Conservation (phyloP, 1,140 invertebrate genomes). For the Oncopodura yosiiana region DNA sequence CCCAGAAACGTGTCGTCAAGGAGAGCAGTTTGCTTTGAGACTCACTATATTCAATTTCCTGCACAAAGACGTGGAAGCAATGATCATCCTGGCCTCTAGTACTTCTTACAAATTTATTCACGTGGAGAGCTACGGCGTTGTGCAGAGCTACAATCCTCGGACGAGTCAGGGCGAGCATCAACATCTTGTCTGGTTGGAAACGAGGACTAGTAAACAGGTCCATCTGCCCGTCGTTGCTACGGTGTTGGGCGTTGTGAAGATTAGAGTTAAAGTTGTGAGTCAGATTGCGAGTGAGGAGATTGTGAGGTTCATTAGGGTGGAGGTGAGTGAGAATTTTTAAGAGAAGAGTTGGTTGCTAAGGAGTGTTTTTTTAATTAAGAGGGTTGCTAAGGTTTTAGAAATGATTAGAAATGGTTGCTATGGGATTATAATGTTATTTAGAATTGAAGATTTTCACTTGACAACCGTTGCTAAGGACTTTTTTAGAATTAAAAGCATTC, state of each 20-base stretch:
- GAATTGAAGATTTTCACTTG: too few species aligned
- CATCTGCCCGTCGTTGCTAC: slow-evolving; percentile 84
- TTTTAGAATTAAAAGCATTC: too few species aligned
- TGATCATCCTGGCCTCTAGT: slow-evolving; percentile 75
- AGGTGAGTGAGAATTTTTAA: slow-evolving; percentile 45
- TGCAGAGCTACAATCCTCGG: slow-evolving; percentile 69
- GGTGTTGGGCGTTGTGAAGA: slow-evolving; percentile 63
- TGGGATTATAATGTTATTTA: too few species aligned
- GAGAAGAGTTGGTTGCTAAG: too few species aligned
- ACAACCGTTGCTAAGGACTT: too few species aligned
- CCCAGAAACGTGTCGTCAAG: slow-evolving; percentile 67
- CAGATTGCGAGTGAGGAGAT: slow-evolving; percentile 71
- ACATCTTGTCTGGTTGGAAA: slow-evolving; percentile 77
- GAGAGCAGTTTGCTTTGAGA: slow-evolving; percentile 85
- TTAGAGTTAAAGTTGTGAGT: slow-evolving; percentile 72
- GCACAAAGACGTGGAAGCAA: slow-evolving; percentile 67
- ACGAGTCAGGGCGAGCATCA: slow-evolving; percentile 86
- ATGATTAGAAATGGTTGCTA: too few species aligned
- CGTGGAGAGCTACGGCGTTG: slow-evolving; percentile 75
- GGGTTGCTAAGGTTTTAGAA: too few species aligned
- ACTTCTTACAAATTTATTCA: slow-evolving; percentile 87
- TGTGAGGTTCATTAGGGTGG: slow-evolving; percentile 60
- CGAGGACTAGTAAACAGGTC: slow-evolving; percentile 67
- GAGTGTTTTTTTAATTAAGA: too few species aligned
- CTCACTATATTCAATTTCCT: slow-evolving; percentile 92